Conservation (phyloP, 1,140 invertebrate species). For the Andrena cerasifolii region DNA sequence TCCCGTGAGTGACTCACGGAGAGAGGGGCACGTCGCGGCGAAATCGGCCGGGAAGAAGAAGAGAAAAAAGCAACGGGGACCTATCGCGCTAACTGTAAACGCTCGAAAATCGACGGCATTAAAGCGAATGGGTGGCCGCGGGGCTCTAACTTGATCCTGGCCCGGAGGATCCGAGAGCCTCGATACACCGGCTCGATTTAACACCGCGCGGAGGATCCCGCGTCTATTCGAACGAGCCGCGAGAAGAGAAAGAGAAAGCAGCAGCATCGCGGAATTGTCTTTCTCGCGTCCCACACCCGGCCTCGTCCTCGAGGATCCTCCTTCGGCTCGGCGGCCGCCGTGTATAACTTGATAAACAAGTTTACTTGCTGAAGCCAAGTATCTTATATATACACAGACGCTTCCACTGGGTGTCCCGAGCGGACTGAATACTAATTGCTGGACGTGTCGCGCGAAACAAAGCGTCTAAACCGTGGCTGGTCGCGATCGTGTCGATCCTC, state of each 20-base stretch:
- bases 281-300: conserved; percentile 25
- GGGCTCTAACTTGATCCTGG: background rate
- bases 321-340: conserved; percentile 36
- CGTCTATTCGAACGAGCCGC: background rate
- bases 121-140: background rate
- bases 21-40: conserved; percentile 1
- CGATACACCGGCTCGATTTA: too few relatives aligned
- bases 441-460: conserved; percentile 36
- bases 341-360: conserved; percentile 69
- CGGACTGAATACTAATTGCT: conserved; percentile 59
- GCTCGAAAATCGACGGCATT: conserved; percentile 28
- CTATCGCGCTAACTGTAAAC: conserved; percentile 6
- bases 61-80: too few relatives aligned
- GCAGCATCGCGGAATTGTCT: conserved; percentile 47
- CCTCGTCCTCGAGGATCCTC: conserved; percentile 38
- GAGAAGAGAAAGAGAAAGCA: conserved; percentile 36
- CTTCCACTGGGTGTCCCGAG: conserved; percentile 62
- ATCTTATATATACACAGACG: conserved; percentile 52
- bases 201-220: too few relatives aligned
- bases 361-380: conserved; percentile 63
- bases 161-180: background rate
- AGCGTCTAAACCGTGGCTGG: conserved; percentile 11
- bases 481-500: background rate
- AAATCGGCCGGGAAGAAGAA: conserved; percentile 2
- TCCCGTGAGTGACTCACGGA: conserved; percentile 38